Base-by-base conservation (phyloP, 35 echinoderm and acorn worm species). In the Heliocidaris erythrogramma region DNA sequence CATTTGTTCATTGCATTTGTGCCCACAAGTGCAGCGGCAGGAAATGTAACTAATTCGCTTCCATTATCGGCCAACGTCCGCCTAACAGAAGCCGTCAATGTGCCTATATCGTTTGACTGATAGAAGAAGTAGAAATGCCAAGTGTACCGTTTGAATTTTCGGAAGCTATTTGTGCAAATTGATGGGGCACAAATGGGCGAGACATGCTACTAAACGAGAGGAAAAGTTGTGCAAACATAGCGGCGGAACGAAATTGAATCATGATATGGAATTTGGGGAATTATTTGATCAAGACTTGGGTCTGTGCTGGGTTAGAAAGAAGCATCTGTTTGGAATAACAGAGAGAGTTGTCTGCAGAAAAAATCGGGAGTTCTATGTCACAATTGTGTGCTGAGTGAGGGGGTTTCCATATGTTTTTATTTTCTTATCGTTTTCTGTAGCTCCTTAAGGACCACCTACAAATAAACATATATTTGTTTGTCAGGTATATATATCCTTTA, bases 31-130 rank as follows among this genome's bases (percentile, higher is more conserved):
- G 65, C 65, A 78, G 65, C 18, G 17, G 65, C 65, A 78, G 65
- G 65, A 78, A 78, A 78, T 78, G 65, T 78, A 78, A 78, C 65
- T 78, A 78, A 78, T 78, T 78, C 65, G 65, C 65, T 78, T 78
- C 65, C 65, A 78, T 78, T 78, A 78, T 27, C 65, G 3, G 65
- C 65, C 65, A 18, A 27, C 65, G 65, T 78, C 65, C 65, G 18
- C 65, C 65, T 27, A 78, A 78, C 65, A 78, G 65, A 78, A 78
- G 65, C 7, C 65, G 0, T 24, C 21, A 78, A 78, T 78, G 65
- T 78, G 65, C 65, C 21, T 24, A n/a, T 78, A 21, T 78, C 65
- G 65, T 78, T 78, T 78, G 65, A 78, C 18, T 78, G 65, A 78
- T 78, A 27, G 65, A 78, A 78, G 65, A n/a, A 78, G 65, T 78